phyloP scores from a whole-genome alignment of 2,888 invertebrate genomes.

The Caenorhabditis sulstoni region DNA sequence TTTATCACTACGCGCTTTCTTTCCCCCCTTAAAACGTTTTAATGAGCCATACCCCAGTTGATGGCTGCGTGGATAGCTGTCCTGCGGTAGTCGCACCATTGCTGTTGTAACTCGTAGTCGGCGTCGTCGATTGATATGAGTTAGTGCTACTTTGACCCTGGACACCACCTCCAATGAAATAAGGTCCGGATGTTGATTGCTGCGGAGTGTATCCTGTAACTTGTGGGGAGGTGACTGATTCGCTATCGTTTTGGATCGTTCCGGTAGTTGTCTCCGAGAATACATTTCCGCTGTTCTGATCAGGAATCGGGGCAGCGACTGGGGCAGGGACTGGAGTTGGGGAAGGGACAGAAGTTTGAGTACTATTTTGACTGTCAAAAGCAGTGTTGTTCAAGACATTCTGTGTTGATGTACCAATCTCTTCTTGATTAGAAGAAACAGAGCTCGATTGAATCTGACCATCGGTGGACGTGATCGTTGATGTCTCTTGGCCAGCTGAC shows the following conservation, averaged over 20 bases:
- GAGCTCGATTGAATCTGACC: no score
- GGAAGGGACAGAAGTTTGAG: neutral
- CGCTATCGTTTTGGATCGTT: constrained; percentile 17
- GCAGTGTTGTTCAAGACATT: no score
- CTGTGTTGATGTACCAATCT: no score
- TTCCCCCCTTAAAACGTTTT: constrained; percentile 24
- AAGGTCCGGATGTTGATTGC: constrained; percentile 11
- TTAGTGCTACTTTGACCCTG: constrained; percentile 22
- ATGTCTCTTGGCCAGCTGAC: constrained; percentile 15
- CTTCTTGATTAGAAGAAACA: no score
- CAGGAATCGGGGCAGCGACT: neutral
- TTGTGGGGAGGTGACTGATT: constrained; percentile 7
- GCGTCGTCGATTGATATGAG: constrained; percentile 49
- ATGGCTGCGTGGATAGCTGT: constrained; percentile 30
- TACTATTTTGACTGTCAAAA: no score
- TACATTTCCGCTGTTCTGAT: constrained; percentile 43
- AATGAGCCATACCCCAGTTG: constrained; percentile 46
- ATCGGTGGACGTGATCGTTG: neutral
- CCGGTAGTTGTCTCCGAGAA: constrained; percentile 22
- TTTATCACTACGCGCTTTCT: neutral
- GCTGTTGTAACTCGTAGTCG: constrained; percentile 39
- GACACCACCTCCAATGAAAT: constrained; percentile 15
- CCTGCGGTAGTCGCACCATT: constrained; percentile 12
- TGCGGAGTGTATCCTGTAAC: constrained; percentile 30
- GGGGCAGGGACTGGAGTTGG: neutral